Evolutionary conservation across 2,888 invertebrate genomes (phyloP).

Genomic region (Trypoxylon attenuatum): DNA sequence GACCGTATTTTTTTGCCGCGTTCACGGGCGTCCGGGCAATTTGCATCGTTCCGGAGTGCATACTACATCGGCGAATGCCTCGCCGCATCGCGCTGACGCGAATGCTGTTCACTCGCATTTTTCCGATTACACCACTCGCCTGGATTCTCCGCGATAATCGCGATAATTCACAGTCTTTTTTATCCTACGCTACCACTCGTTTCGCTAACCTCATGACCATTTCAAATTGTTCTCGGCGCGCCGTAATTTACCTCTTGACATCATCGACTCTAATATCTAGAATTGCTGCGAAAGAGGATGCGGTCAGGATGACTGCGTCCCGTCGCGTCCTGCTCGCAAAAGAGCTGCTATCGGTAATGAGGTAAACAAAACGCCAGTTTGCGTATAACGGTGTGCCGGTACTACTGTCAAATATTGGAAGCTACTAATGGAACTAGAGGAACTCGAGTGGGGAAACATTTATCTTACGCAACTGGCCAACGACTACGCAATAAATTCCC

Average conservation of each 20-base stretch:
- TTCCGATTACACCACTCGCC: not conserved
- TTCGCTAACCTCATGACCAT: not conserved
- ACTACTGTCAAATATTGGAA: slow-evolving; percentile 16
- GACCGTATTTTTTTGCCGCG: not conserved
- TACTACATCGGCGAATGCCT: not conserved
- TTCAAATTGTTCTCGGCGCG: not conserved
- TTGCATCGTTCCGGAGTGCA: not conserved
- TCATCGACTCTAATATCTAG: not conserved
- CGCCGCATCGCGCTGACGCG: too few relatives aligned
- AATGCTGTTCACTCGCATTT: not conserved
- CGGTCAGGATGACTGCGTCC: not conserved
- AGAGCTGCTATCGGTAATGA: not conserved
- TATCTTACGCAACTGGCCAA: too few relatives aligned
- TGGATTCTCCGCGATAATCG: not conserved
- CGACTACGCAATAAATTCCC: too few relatives aligned
- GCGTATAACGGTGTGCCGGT: slow-evolving; percentile 9
- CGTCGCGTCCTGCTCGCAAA: not conserved
- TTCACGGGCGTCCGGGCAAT: too few relatives aligned
- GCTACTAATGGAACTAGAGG: not conserved
- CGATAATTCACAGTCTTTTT: not conserved
- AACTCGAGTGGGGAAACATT: not conserved
- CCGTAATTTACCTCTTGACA: not conserved
- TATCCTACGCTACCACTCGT: not conserved
- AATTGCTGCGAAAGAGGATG: not conserved
- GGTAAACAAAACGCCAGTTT: not conserved